phyloP scores from a whole-genome alignment of 2,888 invertebrate species.

The Dromius quadrimaculatus region DNA sequence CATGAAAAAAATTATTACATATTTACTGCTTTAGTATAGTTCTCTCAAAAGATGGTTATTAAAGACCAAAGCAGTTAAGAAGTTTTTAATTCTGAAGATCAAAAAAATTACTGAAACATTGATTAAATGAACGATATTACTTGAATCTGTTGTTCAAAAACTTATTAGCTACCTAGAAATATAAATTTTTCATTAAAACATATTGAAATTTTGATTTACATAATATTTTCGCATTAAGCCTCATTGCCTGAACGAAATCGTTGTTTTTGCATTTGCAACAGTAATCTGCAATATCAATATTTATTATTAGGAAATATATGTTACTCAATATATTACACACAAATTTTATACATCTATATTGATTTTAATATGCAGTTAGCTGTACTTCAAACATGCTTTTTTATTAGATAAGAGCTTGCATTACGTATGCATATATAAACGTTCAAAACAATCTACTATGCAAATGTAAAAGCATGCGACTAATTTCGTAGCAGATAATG shows the following conservation, averaged over 20 bases:
- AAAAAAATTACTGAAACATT: too few species aligned
- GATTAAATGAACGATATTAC: too few species aligned
- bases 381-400: slow-evolving; percentile 4
- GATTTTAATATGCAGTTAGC: not conserved
- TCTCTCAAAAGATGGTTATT: too few species aligned
- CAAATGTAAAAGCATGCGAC: slow-evolving; percentile 33
- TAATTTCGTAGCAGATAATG: slow-evolving; percentile 32
- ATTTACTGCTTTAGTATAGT: too few species aligned
- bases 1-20: too few species aligned
- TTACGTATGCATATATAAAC: slow-evolving; percentile 1
- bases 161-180: too few species aligned
- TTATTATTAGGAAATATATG: slow-evolving; percentile 6
- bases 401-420: slow-evolving; percentile 15
- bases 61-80: too few species aligned
- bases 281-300: not conserved
- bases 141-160: too few species aligned
- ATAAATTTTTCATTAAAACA: too few species aligned
- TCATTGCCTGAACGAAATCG: slow-evolving; percentile 12
- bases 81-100: too few species aligned
- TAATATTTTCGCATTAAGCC: not conserved
- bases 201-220: too few species aligned
- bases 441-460: slow-evolving; percentile 26
- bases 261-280: slow-evolving; percentile 11
- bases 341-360: slow-evolving; percentile 19
- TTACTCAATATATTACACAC: slow-evolving; percentile 15